Evolutionary conservation across 2,888 invertebrate species (phyloP).

Genomic region (Platerodrilus igneus): DNA sequence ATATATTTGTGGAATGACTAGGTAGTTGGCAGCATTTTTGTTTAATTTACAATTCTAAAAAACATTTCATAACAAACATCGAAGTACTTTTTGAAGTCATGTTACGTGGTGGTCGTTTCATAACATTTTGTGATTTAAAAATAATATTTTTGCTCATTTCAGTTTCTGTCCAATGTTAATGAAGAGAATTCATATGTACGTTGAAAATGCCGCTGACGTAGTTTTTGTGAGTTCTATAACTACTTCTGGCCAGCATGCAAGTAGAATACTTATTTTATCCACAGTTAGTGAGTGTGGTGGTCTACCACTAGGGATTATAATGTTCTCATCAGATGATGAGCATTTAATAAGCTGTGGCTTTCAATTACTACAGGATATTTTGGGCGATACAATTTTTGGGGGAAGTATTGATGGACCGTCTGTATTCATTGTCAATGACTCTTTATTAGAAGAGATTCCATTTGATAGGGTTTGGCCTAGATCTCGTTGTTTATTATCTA

Average conservation of each 20-base stretch:
- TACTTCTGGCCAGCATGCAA: conserved; percentile 4
- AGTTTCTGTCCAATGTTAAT: too few relatives aligned
- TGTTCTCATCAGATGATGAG: conserved; percentile 3
- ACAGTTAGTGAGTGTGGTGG: conserved; percentile 8
- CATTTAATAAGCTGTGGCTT: conserved; percentile 1
- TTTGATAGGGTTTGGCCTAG: conserved; percentile 5
- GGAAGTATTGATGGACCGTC: conserved; percentile 9
- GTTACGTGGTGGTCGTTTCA: too few relatives aligned
- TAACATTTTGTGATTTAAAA: too few relatives aligned
- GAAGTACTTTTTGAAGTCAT: too few relatives aligned
- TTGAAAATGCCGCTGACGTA: conserved; percentile 2
- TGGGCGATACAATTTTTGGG: conserved; percentile 1
- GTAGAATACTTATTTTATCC: conserved; percentile 1
- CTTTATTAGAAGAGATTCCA: conserved; percentile 1
- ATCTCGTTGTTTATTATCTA: conserved; percentile 9
- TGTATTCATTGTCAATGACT: conserved; percentile 13
- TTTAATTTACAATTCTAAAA: too few relatives aligned
- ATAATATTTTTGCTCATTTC: too few relatives aligned
- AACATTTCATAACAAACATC: too few relatives aligned
- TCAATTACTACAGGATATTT: conserved; percentile 4
- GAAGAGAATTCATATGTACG: conserved; percentile 5
- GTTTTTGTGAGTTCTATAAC: conserved; percentile 10
- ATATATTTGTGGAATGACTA: too few relatives aligned
- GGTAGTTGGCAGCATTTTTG: too few relatives aligned
- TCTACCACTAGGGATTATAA: conserved; percentile 9